Evolutionary conservation across 2,113 vertebrate genomes (phyloP).

Genomic region (Vanacampus margaritifer): DNA sequence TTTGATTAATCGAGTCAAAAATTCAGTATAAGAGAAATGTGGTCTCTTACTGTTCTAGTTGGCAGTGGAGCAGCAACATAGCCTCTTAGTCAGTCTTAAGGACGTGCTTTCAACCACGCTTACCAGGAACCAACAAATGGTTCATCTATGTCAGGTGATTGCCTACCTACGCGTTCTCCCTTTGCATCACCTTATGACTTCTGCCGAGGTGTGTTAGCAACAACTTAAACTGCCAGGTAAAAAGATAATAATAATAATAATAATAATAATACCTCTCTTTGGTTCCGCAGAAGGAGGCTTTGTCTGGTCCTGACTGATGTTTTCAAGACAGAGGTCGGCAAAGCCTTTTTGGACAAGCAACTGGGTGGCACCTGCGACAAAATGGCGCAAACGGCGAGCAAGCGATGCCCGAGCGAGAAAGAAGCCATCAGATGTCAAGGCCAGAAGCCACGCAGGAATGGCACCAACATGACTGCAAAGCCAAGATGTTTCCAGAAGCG

Average conservation of each 20-base stretch:
- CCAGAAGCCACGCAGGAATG: slow-evolving; percentile 7
- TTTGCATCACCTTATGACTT: background rate
- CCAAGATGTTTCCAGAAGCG: slow-evolving; percentile 15
- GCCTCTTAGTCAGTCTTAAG: too few species aligned
- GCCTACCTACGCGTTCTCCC: slow-evolving; percentile 7
- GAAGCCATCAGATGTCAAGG: slow-evolving; percentile 11
- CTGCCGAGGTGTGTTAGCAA: background rate
- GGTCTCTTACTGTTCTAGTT: too few species aligned
- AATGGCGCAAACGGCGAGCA: background rate
- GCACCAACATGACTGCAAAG: slow-evolving; percentile 1
- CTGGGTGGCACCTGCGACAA: background rate
- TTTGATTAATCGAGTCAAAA: too few species aligned
- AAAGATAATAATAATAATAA: slow-evolving; percentile 14
- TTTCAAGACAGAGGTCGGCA: slow-evolving; percentile 59
- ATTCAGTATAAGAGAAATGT: too few species aligned
- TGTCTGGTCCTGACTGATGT: slow-evolving; percentile 62
- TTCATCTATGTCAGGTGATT: slow-evolving; percentile 38
- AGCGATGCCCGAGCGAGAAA: slow-evolving; percentile 5
- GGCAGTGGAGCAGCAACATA: too few species aligned
- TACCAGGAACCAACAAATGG: slow-evolving; percentile 45
- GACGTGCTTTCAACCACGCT: slow-evolving; percentile 5
- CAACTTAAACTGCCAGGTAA: background rate
- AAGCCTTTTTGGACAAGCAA: slow-evolving; percentile 41
- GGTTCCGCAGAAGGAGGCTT: slow-evolving; percentile 42
- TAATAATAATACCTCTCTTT: slow-evolving; percentile 24